Conservation (phyloP, 2,797 vertebrate species). For the Limnodromus scolopaceus region DNA sequence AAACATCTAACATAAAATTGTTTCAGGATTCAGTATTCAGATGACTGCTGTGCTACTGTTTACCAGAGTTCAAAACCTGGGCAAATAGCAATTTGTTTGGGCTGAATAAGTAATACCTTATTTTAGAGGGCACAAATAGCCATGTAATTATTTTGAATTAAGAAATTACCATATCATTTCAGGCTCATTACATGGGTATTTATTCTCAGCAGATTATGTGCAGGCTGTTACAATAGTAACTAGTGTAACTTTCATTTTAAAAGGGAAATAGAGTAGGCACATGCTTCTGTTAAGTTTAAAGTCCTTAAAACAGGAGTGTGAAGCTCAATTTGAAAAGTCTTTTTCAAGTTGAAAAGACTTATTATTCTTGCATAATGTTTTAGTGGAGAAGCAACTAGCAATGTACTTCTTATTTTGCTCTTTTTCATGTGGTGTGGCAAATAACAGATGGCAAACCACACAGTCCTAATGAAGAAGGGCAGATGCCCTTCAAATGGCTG, state of each 20-base stretch:
- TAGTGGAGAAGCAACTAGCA: background rate
- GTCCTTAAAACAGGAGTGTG: background rate
- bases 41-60: conserved; percentile 31
- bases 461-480: background rate
- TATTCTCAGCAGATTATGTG: conserved; percentile 50
- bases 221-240: conserved; percentile 12
- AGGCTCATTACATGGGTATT: conserved; percentile 67
- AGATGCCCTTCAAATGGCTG: background rate
- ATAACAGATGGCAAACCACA: background rate
- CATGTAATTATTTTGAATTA: conserved; percentile 74
- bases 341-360: background rate
- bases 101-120: conserved; percentile 63
- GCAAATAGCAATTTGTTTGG: conserved; percentile 68
- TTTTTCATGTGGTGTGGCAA: background rate
- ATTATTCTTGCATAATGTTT: background rate
- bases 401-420: background rate
- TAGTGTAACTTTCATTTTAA: background rate
- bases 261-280: background rate
- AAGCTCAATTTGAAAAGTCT: background rate
- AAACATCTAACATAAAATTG: conserved; percentile 13
- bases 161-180: conserved; percentile 69
- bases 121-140: conserved; percentile 63
- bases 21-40: conserved; percentile 33
- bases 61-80: conserved; percentile 66
- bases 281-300: background rate